phyloP scores from a whole-genome alignment of 2,113 vertebrate genomes.

The Salvelinus alpinus region DNA sequence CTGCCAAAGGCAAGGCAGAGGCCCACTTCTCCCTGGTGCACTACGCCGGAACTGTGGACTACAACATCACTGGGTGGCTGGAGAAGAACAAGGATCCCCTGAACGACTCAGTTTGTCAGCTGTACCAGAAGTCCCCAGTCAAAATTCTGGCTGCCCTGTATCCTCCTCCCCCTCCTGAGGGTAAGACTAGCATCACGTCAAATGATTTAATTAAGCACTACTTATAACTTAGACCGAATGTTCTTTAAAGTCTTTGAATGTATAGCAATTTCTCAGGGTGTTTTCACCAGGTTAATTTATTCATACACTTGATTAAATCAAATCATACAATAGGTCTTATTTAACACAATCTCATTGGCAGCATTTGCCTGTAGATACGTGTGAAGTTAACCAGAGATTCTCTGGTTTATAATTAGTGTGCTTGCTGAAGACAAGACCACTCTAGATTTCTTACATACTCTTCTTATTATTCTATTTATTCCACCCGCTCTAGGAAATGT shows the following conservation, averaged over 20 bases:
- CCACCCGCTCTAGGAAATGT: conserved; percentile 44
- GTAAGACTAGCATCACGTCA: background rate
- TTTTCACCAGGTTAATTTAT: too few relatives aligned
- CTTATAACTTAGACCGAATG: background rate
- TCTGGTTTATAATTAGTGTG: too few relatives aligned
- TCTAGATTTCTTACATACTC: background rate
- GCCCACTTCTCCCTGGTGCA: conserved; percentile 86
- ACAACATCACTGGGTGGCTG: conserved; percentile 87
- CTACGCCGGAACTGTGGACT: conserved; percentile 88
- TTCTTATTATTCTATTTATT: background rate
- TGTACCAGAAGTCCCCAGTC: conserved; percentile 71
- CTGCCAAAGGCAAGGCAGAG: conserved; percentile 81
- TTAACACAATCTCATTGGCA: too few relatives aligned
- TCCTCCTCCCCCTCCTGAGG: conserved; percentile 32
- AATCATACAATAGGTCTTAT: too few relatives aligned
- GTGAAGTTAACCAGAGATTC: too few relatives aligned
- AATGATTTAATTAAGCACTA: background rate
- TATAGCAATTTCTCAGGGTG: background rate
- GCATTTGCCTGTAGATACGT: too few relatives aligned
- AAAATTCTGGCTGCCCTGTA: conserved; percentile 68
- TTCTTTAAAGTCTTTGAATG: background rate
- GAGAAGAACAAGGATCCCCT: conserved; percentile 94
- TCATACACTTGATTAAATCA: too few relatives aligned
- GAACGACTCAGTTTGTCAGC: conserved; percentile 84
- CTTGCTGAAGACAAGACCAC: background rate